Evolutionary conservation across 2,113 vertebrate species (phyloP).

Genomic region (Cephalopterus ornatus): DNA sequence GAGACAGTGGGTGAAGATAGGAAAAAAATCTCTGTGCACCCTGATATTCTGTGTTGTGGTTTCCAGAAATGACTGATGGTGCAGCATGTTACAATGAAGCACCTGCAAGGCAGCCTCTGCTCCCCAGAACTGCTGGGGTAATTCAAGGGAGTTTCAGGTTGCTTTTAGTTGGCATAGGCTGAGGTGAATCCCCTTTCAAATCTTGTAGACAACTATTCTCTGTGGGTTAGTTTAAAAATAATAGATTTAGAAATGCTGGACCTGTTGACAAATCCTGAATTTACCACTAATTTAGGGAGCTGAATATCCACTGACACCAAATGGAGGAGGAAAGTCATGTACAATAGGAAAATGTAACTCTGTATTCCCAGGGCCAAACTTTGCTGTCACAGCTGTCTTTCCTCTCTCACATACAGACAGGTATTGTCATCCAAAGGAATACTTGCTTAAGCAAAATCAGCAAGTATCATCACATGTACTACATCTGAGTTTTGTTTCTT

Average conservation of each 20-base stretch:
- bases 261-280: not conserved
- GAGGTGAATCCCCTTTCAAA: not conserved
- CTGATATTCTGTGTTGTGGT: not conserved
- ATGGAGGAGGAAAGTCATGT: not conserved
- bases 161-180: not conserved
- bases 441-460: not conserved
- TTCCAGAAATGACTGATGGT: not conserved
- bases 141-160: not conserved
- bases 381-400: conserved; percentile 25
- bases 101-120: not conserved
- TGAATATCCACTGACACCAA: not conserved
- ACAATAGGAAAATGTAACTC: conserved; percentile 13
- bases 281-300: not conserved
- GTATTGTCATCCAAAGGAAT: not conserved
- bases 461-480: not conserved
- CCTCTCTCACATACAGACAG: not conserved
- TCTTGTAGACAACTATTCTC: not conserved
- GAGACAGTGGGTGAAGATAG: not conserved
- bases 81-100: not conserved
- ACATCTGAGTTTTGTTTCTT: not conserved
- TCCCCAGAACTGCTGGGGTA: not conserved
- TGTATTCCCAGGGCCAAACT: conserved; percentile 16
- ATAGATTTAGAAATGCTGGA: conserved; percentile 3
- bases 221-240: not conserved
- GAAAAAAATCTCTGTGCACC: not conserved